A percentile compares a stretch with the other conserved stretches of the same genome.
Conservation (phyloP, 2,888 invertebrate species). For the Zonitis immaculata region DNA sequence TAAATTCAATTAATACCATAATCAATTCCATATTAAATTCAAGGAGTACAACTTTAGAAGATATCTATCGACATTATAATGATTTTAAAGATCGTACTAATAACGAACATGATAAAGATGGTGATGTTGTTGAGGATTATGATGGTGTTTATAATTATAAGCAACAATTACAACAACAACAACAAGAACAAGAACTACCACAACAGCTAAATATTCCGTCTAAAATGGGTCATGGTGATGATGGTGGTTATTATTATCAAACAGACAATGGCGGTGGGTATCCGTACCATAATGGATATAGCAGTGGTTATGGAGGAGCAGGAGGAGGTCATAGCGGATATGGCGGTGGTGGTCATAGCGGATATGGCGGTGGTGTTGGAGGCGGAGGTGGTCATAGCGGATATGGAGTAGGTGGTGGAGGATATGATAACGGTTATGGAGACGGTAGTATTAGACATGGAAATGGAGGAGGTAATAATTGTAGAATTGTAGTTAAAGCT, state of each 20-base stretch:
- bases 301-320: constrained; percentile 18
- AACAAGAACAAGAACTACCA: neutral
- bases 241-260: constrained; percentile 11
- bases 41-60: constrained; percentile 67
- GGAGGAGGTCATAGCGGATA: neutral
- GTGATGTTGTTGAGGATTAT: constrained; percentile 51
- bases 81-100: constrained; percentile 34
- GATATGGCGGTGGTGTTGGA: constrained; percentile 4
- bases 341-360: constrained; percentile 3
- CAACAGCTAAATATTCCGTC: constrained; percentile 16
- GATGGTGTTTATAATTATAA: constrained; percentile 53
- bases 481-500: neutral
- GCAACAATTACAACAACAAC: constrained; percentile 9
- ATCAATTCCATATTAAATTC: constrained; percentile 14
- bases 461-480: constrained; percentile 6
- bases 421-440: too few species aligned
- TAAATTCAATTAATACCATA: too few species aligned
- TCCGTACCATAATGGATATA: constrained; percentile 7
- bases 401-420: too few species aligned
- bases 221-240: constrained; percentile 29
- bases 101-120: constrained; percentile 46
- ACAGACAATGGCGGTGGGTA: constrained; percentile 16
- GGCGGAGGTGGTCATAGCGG: too few species aligned
- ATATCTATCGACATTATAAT: constrained; percentile 60
- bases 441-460: neutral